Base-by-base conservation (phyloP, 2,113 vertebrate species). In the Paratilapia polleni region DNA sequence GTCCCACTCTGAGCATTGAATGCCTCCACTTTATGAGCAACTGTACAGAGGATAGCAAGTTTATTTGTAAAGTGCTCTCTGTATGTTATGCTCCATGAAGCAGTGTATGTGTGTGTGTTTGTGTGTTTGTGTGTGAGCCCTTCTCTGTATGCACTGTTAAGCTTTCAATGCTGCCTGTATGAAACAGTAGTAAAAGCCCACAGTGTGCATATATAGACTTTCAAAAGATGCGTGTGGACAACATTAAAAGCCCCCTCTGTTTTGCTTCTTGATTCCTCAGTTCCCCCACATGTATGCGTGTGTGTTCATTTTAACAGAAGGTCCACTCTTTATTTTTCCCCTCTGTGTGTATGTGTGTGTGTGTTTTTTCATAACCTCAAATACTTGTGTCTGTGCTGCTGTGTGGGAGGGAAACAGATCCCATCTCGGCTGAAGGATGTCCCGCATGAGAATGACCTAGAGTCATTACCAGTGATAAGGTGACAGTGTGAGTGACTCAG, bases 201-300 rank as follows among this genome's bases (percentile, higher is more conserved):
- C 90, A 88, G 86, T 94, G 94, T 90, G 88, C 70, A 77, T 86
- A 78, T 84, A 85, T 77, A 86, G 87, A 89, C 87, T 90, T 92
- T 90, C 24, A 92, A 92, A 91, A 91, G 85, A 85, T 68, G 78
- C 85, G 88, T 89, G 89, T 90, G 75, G 87, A 85, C 82, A 82
- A 92, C 87, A 83, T 91, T 91, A 90, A 93, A 94, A 93, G 93
- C 73, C 77, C 83, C 89, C 88, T 94, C 92, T 95, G 94, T 95
- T 61, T 93, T 74, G 38, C 86, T 49, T 80, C 88, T 88, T 76
- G 78, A 90, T 91, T 85, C 84, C 81, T 80, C 81, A 84, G 73
- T 90, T 87, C 12, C 73, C 60, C 82, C 76, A 54, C 62, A 74
- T 86, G 85, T 82, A 17, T 78, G 86, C 8, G 7, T 31, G 62